Conservation (phyloP, 2,888 invertebrate genomes). For the Dione juno region DNA sequence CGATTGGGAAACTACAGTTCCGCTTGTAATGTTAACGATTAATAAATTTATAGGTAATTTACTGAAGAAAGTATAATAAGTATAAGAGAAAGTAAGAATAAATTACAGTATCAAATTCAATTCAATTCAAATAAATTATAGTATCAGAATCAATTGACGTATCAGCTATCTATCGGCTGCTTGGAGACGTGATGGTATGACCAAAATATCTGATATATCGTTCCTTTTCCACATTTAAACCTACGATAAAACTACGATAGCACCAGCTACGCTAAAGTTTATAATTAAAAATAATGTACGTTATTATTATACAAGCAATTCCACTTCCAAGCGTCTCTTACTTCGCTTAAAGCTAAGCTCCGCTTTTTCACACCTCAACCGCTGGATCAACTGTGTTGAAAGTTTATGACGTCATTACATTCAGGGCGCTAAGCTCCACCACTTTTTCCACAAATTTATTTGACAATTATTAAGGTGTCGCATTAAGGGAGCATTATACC, state of each 20-base stretch:
- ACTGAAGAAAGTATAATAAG: too few species aligned
- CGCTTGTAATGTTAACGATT: background rate
- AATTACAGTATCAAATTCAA: too few species aligned
- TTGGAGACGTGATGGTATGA: too few species aligned
- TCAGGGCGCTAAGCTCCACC: slow-evolving; percentile 61
- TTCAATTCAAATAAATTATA: too few species aligned
- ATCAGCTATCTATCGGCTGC: too few species aligned
- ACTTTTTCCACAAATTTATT: slow-evolving; percentile 77
- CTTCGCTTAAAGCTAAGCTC: slow-evolving; percentile 36
- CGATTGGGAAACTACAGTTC: slow-evolving; percentile 12
- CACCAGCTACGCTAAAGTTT: background rate
- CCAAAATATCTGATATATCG: too few species aligned
- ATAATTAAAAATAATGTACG: background rate
- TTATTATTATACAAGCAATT: background rate
- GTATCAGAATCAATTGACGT: too few species aligned
- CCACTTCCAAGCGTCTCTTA: background rate
- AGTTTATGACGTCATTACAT: slow-evolving; percentile 77
- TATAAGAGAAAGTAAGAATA: too few species aligned
- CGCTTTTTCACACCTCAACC: slow-evolving; percentile 49
- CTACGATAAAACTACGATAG: too few species aligned
- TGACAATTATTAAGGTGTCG: slow-evolving; percentile 82
- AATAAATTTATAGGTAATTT: too few species aligned
- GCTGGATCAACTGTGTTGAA: slow-evolving; percentile 53
- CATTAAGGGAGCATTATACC: slow-evolving; percentile 76
- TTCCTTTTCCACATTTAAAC: too few species aligned